phyloP scores from a whole-genome alignment of 1,140 invertebrate species.

The Episyrphus balteatus region DNA sequence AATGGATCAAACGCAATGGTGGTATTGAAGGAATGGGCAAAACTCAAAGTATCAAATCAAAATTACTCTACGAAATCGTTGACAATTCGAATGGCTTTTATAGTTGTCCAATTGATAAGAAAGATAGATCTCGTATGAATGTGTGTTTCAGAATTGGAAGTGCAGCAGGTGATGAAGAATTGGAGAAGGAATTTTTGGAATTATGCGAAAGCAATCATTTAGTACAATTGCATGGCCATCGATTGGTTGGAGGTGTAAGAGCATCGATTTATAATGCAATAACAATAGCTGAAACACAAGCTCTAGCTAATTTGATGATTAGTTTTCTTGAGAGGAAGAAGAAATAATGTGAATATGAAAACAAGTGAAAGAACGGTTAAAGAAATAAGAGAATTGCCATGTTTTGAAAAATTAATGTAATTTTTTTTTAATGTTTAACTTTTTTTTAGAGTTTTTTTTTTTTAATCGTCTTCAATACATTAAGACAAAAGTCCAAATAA shows the following conservation, averaged over 20 bases:
- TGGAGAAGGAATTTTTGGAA: constrained; percentile 78
- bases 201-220: constrained; percentile 62
- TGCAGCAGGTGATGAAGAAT: constrained; percentile 45
- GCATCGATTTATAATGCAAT: constrained; percentile 91
- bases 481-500: no score
- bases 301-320: constrained; percentile 70
- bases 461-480: no score
- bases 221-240: constrained; percentile 85
- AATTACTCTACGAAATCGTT: constrained; percentile 72
- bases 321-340: constrained; percentile 44
- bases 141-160: constrained; percentile 72
- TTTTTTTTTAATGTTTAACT: no score
- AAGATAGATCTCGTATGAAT: constrained; percentile 70
- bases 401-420: no score
- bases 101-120: constrained; percentile 51
- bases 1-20: constrained; percentile 80
- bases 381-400: no score
- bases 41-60: constrained; percentile 56
- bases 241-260: constrained; percentile 84
- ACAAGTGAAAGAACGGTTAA: no score
- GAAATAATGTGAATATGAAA: no score
- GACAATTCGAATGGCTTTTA: constrained; percentile 80
- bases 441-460: no score
- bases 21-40: constrained; percentile 69
- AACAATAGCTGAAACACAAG: constrained; percentile 58